Conservation (phyloP, 2,113 vertebrate species). For the Cochlearius cochlearius region DNA sequence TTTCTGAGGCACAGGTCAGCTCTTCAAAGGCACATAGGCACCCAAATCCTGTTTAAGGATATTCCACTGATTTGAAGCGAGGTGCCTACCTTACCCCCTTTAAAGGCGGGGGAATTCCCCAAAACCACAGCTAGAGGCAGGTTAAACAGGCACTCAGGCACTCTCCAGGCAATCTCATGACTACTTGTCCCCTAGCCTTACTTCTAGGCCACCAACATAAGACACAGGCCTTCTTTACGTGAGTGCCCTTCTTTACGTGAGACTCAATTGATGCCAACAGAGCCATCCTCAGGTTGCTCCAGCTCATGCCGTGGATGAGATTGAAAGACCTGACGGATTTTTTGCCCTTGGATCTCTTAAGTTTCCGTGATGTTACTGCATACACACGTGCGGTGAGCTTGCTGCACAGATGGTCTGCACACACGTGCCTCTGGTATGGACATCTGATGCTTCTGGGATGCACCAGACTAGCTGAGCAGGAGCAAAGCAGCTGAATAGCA, state of each 20-base stretch:
- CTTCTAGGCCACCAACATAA: background rate
- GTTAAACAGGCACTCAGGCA: background rate
- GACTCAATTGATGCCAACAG: background rate
- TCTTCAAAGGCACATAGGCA: background rate
- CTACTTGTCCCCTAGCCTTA: background rate
- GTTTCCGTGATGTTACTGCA: background rate
- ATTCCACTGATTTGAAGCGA: background rate
- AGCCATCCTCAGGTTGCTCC: background rate
- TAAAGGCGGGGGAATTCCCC: background rate
- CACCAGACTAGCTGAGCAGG: background rate
- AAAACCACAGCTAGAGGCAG: background rate
- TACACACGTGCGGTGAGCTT: background rate
- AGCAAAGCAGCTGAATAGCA: background rate
- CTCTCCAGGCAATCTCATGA: background rate
- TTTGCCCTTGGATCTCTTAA: background rate
- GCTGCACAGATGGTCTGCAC: background rate
- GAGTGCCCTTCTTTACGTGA: background rate
- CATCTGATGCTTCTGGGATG: background rate
- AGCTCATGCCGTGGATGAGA: background rate
- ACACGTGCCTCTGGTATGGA: background rate
- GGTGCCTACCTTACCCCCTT: background rate
- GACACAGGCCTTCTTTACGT: background rate
- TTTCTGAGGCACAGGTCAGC: constrained; percentile 37
- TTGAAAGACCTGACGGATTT: background rate
- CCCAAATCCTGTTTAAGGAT: background rate